Conservation (phyloP, 2,797 vertebrate genomes). For the Gymnopithys bicolor region DNA sequence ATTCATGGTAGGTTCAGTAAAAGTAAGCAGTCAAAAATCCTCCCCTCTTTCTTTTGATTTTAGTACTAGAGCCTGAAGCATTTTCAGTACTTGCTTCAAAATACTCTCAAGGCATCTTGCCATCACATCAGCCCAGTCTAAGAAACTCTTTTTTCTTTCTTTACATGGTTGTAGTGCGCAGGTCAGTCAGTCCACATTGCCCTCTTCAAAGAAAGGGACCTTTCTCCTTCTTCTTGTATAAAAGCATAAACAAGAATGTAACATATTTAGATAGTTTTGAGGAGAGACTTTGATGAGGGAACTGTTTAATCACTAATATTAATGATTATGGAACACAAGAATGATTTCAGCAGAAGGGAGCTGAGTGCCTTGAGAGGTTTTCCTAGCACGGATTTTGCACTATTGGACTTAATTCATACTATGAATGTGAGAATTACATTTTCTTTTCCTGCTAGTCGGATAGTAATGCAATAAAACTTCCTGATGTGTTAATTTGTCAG, state of each 20-base stretch:
- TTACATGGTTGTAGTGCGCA: rapidly evolving
- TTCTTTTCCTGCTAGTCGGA: background rate
- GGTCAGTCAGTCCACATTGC: rapidly evolving
- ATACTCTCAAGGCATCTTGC: background rate
- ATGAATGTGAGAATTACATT: background rate
- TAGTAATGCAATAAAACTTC: slow-evolving; percentile 25
- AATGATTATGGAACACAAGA: background rate
- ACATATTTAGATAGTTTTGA: background rate
- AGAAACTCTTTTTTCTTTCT: background rate
- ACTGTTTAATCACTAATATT: background rate
- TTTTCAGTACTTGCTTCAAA: background rate
- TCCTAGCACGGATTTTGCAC: background rate
- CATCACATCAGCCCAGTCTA: background rate
- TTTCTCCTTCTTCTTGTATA: background rate
- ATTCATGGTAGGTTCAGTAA: background rate
- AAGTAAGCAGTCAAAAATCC: background rate
- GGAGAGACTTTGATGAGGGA: background rate
- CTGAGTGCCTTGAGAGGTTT: background rate
- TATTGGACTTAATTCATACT: background rate
- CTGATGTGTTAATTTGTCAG: slow-evolving; percentile 8
- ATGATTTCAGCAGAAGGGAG: background rate
- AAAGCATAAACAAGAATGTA: background rate
- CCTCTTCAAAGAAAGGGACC: rapidly evolving
- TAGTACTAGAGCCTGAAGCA: background rate
- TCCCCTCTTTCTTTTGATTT: background rate